These are phyloP conservation scores for Squalus acanthias DNA, from an alignment of 2,797 vertebrate species.

Conservation along the genomic window DNA sequence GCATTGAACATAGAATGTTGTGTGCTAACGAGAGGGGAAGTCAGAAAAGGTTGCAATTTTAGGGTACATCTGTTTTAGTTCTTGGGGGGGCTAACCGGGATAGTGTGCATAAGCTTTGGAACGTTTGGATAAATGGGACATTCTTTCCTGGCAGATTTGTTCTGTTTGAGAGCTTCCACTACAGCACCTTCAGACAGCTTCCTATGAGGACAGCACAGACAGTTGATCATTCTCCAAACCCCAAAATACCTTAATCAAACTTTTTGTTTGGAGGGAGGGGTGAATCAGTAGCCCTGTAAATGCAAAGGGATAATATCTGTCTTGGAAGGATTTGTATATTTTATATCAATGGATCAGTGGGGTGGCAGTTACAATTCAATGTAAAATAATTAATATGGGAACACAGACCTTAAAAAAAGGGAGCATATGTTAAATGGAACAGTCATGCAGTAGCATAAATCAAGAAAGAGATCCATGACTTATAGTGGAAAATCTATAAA, in stretches of 20 bases:
- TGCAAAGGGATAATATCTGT: not conserved
- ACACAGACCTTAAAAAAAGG: not conserved
- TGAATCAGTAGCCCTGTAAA: not conserved
- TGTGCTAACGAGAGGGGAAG: not conserved
- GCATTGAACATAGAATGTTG: not conserved
- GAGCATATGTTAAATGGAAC: not conserved
- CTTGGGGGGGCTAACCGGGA: not conserved
- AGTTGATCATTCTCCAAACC: not conserved
- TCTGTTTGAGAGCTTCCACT: not conserved
- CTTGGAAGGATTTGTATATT: not conserved
- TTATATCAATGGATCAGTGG: not conserved
- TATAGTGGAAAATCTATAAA: not conserved
- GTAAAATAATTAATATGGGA: not conserved
- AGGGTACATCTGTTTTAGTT: not conserved
- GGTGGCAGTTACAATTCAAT: not conserved
- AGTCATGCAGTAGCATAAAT: not conserved
- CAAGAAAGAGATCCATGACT: not conserved
- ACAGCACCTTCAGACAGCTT: not conserved
- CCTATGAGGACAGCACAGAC: not conserved
- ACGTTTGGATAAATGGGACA: not conserved
- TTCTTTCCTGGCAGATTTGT: not conserved
- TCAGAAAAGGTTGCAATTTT: not conserved
- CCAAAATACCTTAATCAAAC: not conserved
- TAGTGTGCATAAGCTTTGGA: not conserved
- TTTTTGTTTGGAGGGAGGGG: not conserved